Evolutionary conservation across 2,113 vertebrate species (phyloP).

Genomic region (Collichthys lucidus): DNA sequence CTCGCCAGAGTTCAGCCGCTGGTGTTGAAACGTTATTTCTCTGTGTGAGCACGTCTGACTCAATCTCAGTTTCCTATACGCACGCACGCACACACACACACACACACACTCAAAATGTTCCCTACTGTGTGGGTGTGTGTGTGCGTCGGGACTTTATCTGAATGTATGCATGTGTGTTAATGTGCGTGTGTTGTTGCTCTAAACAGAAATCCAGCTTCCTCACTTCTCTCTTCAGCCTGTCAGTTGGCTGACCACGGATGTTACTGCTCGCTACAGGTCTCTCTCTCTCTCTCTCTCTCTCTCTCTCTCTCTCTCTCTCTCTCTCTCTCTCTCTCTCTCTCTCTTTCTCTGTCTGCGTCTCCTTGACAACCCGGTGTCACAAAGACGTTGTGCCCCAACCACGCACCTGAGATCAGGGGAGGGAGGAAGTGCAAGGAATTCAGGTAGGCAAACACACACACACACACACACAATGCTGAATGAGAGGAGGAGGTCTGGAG

Average conservation of each 20-base stretch:
- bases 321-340: conserved; percentile 12
- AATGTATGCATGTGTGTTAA: conserved; percentile 27
- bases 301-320: background rate
- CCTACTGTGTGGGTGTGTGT: conserved; percentile 31
- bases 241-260: conserved; percentile 30
- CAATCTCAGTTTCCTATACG: conserved; percentile 81
- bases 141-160: conserved; percentile 3
- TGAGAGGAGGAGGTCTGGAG: conserved; percentile 29
- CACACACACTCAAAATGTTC: conserved; percentile 25
- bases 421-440: conserved; percentile 69
- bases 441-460: conserved; percentile 60
- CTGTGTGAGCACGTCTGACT: conserved; percentile 79
- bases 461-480: conserved; percentile 33
- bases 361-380: conserved; percentile 57
- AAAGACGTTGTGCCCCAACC: conserved; percentile 25
- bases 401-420: conserved; percentile 70
- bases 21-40: conserved; percentile 76
- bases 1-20: conserved; percentile 64
- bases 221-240: conserved; percentile 63
- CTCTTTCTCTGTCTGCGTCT: conserved; percentile 31
- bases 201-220: conserved; percentile 74
- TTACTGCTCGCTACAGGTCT: conserved; percentile 10
- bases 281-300: background rate
- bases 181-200: conserved; percentile 66
- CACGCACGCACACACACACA: conserved; percentile 39